These are phyloP conservation scores for Gadus macrocephalus DNA, from an alignment of 2,113 vertebrate species.

Conservation along the genomic window DNA sequence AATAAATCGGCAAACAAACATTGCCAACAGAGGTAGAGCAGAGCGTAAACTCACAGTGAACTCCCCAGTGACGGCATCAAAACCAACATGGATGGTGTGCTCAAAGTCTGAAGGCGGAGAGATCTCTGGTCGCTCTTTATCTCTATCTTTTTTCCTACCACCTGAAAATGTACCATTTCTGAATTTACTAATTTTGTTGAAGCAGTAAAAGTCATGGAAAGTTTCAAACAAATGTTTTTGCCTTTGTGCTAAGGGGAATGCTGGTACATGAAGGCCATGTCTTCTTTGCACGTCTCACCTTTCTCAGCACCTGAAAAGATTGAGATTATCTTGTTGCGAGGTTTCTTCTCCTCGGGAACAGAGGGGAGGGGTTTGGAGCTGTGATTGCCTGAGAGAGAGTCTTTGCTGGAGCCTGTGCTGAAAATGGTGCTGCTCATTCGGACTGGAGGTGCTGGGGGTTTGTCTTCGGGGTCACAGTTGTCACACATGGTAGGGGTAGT, in stretches of 20 bases:
- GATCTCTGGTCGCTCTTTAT: constrained; percentile 94
- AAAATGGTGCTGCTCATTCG: constrained; percentile 92
- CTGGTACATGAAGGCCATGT: neutral
- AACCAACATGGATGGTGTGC: constrained; percentile 96
- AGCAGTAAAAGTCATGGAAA: neutral
- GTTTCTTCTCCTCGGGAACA: constrained; percentile 93
- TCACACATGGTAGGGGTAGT: constrained; percentile 79
- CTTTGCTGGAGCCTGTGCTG: constrained; percentile 81
- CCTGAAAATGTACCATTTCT: constrained; percentile 58
- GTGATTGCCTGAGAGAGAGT: constrained; percentile 85
- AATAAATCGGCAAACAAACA: neutral
- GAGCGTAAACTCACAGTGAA: constrained; percentile 84
- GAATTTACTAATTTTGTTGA: neutral
- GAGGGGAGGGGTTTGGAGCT: constrained; percentile 93
- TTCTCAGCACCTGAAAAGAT: constrained; percentile 92
- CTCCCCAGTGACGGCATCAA: constrained; percentile 95
- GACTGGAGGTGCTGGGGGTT: constrained; percentile 95
- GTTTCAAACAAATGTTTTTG: too few species aligned
- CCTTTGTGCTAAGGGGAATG: neutral
- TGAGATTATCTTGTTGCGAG: constrained; percentile 93
- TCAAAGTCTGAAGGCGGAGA: constrained; percentile 96
- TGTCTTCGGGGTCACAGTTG: constrained; percentile 95
- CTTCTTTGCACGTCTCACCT: constrained; percentile 63
- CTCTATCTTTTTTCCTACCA: constrained; percentile 89
- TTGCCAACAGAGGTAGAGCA: neutral